Percentiles rank a stretch among this genome's conserved stretches.
These are phyloP conservation scores for Nyleta sp. DNA, from an alignment of 2,888 invertebrate species.

Conservation along the genomic window DNA sequence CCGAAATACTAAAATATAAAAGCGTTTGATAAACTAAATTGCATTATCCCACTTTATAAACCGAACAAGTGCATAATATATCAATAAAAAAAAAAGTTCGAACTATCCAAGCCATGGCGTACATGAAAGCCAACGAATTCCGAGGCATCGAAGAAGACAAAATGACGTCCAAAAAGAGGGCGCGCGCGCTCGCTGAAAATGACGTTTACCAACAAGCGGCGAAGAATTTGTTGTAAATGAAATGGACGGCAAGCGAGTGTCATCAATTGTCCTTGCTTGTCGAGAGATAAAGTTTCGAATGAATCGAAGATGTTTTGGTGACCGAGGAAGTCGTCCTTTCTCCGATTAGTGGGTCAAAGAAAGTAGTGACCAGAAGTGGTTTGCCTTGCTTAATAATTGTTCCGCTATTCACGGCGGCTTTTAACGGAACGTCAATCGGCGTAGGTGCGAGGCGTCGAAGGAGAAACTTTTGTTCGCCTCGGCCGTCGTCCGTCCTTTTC, in stretches of 20 bases:
- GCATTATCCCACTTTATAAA: no score
- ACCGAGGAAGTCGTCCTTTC: slow-evolving; percentile 76
- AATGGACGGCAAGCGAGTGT: slow-evolving; percentile 6
- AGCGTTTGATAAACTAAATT: no score
- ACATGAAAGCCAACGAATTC: no score
- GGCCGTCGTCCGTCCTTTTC: slow-evolving; percentile 26
- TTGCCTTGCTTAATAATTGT: slow-evolving; percentile 79
- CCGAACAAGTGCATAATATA: no score
- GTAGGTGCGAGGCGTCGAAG: slow-evolving; percentile 54
- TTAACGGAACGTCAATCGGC: slow-evolving; percentile 62
- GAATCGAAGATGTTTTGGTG: slow-evolving; percentile 72
- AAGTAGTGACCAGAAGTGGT: slow-evolving; percentile 79
- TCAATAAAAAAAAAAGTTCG: no score
- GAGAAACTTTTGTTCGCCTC: slow-evolving; percentile 58
- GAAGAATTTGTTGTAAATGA: no score
- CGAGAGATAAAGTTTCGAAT: slow-evolving; percentile 53
- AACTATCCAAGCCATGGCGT: no score
- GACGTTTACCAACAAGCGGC: no score
- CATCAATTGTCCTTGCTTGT: slow-evolving; percentile 40
- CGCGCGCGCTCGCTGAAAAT: no score
- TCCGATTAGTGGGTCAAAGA: slow-evolving; percentile 81
- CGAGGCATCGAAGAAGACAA: no score
- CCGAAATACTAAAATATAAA: no score
- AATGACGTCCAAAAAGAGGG: no score
- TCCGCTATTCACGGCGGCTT: slow-evolving; percentile 60